These are phyloP conservation scores for Schizaphis graminum DNA, from an alignment of 2,888 invertebrate genomes.

Conservation along the genomic window DNA sequence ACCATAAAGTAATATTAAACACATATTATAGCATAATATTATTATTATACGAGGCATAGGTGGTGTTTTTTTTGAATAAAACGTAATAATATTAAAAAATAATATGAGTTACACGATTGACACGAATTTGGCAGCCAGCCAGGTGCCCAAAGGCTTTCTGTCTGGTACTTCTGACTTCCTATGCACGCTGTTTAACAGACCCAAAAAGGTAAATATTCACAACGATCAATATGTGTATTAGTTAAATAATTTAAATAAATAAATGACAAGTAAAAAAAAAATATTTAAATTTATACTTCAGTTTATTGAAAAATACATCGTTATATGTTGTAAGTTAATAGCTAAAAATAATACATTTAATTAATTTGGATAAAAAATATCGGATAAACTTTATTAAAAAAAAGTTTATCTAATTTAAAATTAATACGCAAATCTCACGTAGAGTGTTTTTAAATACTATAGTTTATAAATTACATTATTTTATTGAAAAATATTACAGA, in stretches of 20 bases:
- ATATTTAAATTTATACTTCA: neutral
- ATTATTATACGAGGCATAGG: neutral
- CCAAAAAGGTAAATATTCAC: conserved; percentile 27
- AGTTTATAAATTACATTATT: neutral
- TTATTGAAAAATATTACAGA: neutral
- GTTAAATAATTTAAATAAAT: neutral
- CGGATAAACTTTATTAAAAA: neutral
- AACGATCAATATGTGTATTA: neutral
- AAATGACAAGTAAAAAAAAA: neutral
- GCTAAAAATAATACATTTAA: neutral
- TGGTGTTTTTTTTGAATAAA: neutral
- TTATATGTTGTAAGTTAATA: neutral
- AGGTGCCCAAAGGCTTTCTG: conserved; percentile 31
- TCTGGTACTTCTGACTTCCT: conserved; percentile 39
- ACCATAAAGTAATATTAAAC: neutral
- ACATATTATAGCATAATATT: neutral
- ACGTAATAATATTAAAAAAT: neutral
- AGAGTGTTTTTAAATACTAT: neutral
- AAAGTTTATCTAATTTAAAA: neutral
- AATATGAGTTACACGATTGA: conserved; percentile 51
- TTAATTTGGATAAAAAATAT: neutral
- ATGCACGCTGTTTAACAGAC: neutral
- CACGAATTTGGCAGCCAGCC: conserved; percentile 42
- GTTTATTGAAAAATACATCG: neutral
- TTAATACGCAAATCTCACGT: neutral